These are phyloP conservation scores for Meriones psammophilus DNA, from an alignment of 2,797 vertebrate species.

Conservation along the genomic window DNA sequence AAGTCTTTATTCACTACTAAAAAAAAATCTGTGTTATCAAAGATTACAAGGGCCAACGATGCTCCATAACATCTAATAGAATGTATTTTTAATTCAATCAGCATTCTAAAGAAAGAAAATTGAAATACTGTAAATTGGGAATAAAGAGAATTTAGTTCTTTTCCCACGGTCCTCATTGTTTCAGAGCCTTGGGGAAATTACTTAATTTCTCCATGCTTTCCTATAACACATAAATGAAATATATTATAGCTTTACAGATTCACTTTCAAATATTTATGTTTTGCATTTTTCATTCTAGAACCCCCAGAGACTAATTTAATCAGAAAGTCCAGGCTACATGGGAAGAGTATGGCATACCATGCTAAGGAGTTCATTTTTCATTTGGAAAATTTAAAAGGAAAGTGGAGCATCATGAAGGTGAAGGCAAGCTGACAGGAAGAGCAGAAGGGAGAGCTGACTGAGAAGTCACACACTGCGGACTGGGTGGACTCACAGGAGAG, in stretches of 20 bases:
- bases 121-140: slow-evolving; percentile 13
- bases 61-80: background rate
- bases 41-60: slow-evolving; percentile 43
- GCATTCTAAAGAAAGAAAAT: slow-evolving; percentile 19
- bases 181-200: slow-evolving; percentile 38
- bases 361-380: slow-evolving; percentile 4
- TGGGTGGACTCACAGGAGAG: too few relatives aligned
- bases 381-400: background rate
- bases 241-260: slow-evolving; percentile 2
- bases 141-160: slow-evolving; percentile 57
- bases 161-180: slow-evolving; percentile 13
- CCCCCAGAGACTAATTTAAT: slow-evolving; percentile 42
- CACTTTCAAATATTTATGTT: slow-evolving; percentile 50
- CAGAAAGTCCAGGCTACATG: slow-evolving; percentile 32
- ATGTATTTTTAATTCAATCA: background rate
- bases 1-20: slow-evolving; percentile 5
- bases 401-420: background rate
- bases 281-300: slow-evolving; percentile 36
- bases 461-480: too few relatives aligned
- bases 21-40: background rate
- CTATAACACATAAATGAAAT: slow-evolving; percentile 62
- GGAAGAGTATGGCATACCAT: background rate
- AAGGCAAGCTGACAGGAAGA: background rate
- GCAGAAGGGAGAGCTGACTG: background rate
- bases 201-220: slow-evolving; percentile 59